These are phyloP conservation scores for Norana najaformis DNA, from an alignment of 2,888 invertebrate genomes.

Conservation along the genomic window DNA sequence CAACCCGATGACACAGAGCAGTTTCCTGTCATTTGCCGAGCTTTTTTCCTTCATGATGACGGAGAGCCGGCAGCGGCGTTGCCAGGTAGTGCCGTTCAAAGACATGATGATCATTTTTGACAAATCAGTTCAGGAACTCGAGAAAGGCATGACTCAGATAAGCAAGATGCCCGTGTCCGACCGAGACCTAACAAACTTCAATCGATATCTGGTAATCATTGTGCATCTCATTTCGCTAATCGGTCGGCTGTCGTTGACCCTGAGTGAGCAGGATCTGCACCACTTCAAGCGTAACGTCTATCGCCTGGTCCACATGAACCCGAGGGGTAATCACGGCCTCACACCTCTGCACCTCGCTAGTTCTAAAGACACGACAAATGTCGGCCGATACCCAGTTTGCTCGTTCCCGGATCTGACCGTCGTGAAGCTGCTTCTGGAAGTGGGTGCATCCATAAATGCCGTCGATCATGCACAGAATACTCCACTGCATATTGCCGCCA, in stretches of 20 bases:
- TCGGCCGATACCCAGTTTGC: conserved; percentile 74
- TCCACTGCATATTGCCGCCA: conserved; percentile 80
- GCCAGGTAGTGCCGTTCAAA: conserved; percentile 76
- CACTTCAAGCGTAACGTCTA: conserved; percentile 75
- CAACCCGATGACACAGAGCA: conserved; percentile 91
- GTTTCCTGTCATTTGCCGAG: conserved; percentile 90
- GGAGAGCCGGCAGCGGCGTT: conserved; percentile 68
- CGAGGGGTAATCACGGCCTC: conserved; percentile 63
- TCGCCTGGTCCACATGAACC: conserved; percentile 74
- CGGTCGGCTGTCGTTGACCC: conserved; percentile 55
- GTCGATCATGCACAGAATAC: conserved; percentile 83
- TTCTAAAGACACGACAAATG: conserved; percentile 73
- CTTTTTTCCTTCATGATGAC: conserved; percentile 84
- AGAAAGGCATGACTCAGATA: conserved; percentile 62
- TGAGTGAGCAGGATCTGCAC: conserved; percentile 53
- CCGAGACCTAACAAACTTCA: conserved; percentile 77
- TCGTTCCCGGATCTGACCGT: conserved; percentile 76
- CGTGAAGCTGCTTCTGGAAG: conserved; percentile 68
- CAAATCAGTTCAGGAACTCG: conserved; percentile 72
- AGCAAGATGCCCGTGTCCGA: conserved; percentile 45
- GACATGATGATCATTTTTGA: conserved; percentile 82
- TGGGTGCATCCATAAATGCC: conserved; percentile 81
- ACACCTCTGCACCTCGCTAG: conserved; percentile 76
- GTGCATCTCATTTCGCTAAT: conserved; percentile 68
- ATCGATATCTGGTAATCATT: conserved; percentile 82